Evolutionary conservation across 1,140 invertebrate genomes (phyloP), one percentile per base, ranked within the genome.

Genomic region (Sycophila sp.): DNA sequence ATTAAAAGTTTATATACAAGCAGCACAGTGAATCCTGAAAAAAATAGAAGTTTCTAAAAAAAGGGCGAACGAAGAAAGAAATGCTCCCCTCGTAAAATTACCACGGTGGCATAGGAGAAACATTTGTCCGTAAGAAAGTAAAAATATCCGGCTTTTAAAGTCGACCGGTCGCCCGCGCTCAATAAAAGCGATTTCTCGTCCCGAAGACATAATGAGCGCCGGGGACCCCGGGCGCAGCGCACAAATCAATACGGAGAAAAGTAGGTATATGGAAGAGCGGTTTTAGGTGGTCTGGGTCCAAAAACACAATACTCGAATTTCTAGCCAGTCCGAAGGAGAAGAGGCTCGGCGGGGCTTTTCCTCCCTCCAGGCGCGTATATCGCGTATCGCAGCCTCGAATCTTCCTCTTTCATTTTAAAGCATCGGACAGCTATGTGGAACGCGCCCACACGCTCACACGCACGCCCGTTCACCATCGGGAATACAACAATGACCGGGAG

Each of bases 281-380:
- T 15, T 11, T n/a, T 26, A 15, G 22, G 28, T 34, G 59, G 58
- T 22, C 19, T 40, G 56, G 66, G 28, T 59, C 45, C 66, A 38
- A 59, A 59, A 51, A 40, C 38, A 69, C 67, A 69, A 69, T 69
- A 58, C 67, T 69, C 67, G 58, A 63, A 55, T 69, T 69, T 69
- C 49, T 59, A 13, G 36, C n/a, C n/a, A n/a, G n/a, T n/a, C n/a
- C n/a, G n/a, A n/a, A n/a, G 55, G 15, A 30, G n/a, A n/a, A n/a
- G n/a, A n/a, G 17, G 13, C 60, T 63, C 60, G 11, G 22, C 17
- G 45, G 66, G 56, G 24, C 26, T 55, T 62, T 69, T 69, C 49
- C 58, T 62, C 58, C 36, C 34, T 62, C 19, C 17, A 40, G 13
- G 5, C 11, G 7, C 19, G 8, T 47, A 34, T 56, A 66, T 66